Evolutionary conservation across 2,797 vertebrate genomes (phyloP).

Genomic region (Clamator glandarius): DNA sequence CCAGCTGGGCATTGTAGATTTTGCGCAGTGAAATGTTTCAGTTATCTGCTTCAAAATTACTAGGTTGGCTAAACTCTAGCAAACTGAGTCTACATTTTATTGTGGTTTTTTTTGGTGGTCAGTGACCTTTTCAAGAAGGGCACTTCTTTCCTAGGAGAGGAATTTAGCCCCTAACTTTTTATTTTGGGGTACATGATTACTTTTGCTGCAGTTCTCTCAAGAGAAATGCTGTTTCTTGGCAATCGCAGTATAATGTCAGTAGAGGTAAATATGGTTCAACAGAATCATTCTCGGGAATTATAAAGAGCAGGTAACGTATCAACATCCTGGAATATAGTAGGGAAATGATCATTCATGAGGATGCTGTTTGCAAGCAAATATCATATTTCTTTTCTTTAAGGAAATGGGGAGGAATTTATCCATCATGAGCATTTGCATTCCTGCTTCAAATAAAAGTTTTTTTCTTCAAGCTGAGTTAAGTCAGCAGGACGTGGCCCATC

Average conservation of each 20-base stretch:
- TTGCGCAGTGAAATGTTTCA: not conserved
- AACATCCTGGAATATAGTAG: not conserved
- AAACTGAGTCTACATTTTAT: not conserved
- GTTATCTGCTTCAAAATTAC: conserved; percentile 29
- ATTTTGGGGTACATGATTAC: not conserved
- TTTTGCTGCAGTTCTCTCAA: not conserved
- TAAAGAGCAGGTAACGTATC: not conserved
- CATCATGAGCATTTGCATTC: not conserved
- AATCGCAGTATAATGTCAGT: not conserved
- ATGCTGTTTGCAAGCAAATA: not conserved
- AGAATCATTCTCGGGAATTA: not conserved
- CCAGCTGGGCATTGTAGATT: conserved; percentile 51
- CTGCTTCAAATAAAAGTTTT: not conserved
- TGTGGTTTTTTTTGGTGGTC: not conserved
- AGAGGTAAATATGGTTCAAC: not conserved
- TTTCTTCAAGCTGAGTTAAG: not conserved
- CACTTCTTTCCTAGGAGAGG: not conserved
- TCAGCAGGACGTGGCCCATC: conserved; percentile 1
- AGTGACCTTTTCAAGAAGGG: not conserved
- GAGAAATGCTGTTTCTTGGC: not conserved
- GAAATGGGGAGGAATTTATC: not conserved
- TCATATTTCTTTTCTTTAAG: not conserved
- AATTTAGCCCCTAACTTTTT: not conserved
- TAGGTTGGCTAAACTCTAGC: not conserved
- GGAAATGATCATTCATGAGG: not conserved